These are phyloP conservation scores for Odontamblyopus rebecca DNA, from an alignment of 2,797 vertebrate genomes.

Conservation along the genomic window DNA sequence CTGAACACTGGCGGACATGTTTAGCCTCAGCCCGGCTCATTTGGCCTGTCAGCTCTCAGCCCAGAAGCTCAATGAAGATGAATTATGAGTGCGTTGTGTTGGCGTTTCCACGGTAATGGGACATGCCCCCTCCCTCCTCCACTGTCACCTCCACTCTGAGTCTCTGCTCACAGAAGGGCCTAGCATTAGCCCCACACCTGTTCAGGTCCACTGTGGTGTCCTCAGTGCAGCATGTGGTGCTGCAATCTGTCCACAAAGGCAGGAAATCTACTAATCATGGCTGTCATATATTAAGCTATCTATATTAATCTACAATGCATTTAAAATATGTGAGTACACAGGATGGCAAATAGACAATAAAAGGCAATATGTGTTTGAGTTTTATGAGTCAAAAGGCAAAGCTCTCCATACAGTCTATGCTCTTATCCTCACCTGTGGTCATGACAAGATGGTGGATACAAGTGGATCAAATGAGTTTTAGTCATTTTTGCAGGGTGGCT, in stretches of 20 bases:
- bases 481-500: too few species aligned
- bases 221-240: background rate
- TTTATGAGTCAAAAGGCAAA: too few species aligned
- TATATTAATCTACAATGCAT: too few species aligned
- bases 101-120: conserved; percentile 58
- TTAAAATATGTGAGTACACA: background rate
- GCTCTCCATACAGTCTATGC: too few species aligned
- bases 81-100: conserved; percentile 60
- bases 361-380: background rate
- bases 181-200: background rate
- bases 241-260: background rate
- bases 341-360: background rate
- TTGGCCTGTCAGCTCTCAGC: conserved; percentile 62
- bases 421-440: too few species aligned
- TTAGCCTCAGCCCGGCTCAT: conserved; percentile 54
- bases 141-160: conserved; percentile 37
- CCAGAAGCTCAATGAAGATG: conserved; percentile 64
- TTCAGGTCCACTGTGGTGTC: background rate
- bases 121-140: conserved; percentile 32
- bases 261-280: background rate
- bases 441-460: too few species aligned
- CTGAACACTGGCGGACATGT: conserved; percentile 46
- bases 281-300: background rate
- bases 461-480: too few species aligned
- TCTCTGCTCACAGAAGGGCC: conserved; percentile 21